Evolutionary conservation across 2,113 vertebrate species (phyloP).

Genomic region (Dasyurus viverrinus): DNA sequence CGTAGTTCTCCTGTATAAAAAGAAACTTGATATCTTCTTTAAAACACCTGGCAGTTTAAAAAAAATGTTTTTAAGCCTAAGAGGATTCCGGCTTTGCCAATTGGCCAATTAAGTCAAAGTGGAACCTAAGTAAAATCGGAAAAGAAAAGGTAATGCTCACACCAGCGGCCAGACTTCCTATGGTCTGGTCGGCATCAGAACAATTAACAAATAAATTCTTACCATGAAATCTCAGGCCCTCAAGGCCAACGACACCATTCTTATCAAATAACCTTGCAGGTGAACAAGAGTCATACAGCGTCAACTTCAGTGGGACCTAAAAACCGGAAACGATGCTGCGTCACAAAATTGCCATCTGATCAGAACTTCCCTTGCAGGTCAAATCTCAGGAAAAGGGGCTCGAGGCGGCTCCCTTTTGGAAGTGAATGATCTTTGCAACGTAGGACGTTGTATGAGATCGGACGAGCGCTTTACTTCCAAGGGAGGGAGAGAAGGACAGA

Average conservation of each 20-base stretch:
- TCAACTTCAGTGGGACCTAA: conserved; percentile 59
- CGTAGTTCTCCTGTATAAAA: conserved; percentile 3
- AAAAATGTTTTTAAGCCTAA: background rate
- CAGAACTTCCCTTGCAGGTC: conserved; percentile 9
- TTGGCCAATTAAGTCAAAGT: background rate
- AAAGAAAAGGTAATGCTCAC: background rate
- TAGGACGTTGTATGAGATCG: background rate
- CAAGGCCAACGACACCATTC: conserved; percentile 53
- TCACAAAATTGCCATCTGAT: conserved; percentile 44
- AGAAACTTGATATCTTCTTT: conserved; percentile 1
- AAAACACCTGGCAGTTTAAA: background rate
- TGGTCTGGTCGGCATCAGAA: background rate
- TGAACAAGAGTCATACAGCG: conserved; percentile 50
- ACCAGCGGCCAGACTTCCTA: background rate
- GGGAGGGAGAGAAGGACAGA: background rate
- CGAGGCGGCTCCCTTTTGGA: background rate
- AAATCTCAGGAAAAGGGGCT: background rate
- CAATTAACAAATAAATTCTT: conserved; percentile 45
- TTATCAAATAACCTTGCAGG: conserved; percentile 57
- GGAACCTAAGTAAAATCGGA: background rate
- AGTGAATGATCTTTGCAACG: background rate
- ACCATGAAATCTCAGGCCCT: conserved; percentile 53
- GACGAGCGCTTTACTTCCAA: background rate
- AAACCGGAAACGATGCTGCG: conserved; percentile 54
- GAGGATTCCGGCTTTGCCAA: conserved; percentile 2